phyloP scores from a whole-genome alignment of 2,113 vertebrate species.

The Lophochroa leadbeateri region DNA sequence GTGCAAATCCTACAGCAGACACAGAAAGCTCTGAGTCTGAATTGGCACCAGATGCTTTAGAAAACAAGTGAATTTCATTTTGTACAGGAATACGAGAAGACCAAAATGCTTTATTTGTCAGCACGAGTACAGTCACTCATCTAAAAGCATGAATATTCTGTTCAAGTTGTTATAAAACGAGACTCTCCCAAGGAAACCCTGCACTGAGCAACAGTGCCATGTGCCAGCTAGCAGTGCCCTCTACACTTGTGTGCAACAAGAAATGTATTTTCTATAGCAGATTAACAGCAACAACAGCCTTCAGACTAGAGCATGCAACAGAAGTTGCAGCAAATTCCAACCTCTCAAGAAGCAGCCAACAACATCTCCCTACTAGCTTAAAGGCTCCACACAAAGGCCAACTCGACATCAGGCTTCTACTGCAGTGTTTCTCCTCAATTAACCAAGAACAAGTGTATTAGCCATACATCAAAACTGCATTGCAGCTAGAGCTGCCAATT shows the following conservation, averaged over 20 bases:
- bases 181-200: constrained; percentile 4
- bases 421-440: constrained; percentile 42
- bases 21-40: constrained; percentile 46
- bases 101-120: constrained; percentile 36
- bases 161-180: constrained; percentile 18
- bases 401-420: neutral
- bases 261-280: neutral
- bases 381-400: neutral
- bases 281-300: neutral
- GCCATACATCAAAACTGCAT: constrained; percentile 53
- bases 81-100: constrained; percentile 1
- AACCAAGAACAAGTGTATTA: constrained; percentile 5
- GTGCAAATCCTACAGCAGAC: constrained; percentile 42
- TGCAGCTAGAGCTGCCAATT: constrained; percentile 63
- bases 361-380: neutral
- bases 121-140: constrained; percentile 25
- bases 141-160: constrained; percentile 6
- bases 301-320: neutral
- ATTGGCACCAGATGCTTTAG: constrained; percentile 32
- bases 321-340: neutral
- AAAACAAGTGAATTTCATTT: constrained; percentile 49
- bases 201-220: neutral
- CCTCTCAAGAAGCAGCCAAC: neutral
- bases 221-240: neutral
- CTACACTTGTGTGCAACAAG: neutral